These are phyloP conservation scores for Bilobella aurantiaca DNA, from an alignment of 1,140 invertebrate species.

Conservation along the genomic window DNA sequence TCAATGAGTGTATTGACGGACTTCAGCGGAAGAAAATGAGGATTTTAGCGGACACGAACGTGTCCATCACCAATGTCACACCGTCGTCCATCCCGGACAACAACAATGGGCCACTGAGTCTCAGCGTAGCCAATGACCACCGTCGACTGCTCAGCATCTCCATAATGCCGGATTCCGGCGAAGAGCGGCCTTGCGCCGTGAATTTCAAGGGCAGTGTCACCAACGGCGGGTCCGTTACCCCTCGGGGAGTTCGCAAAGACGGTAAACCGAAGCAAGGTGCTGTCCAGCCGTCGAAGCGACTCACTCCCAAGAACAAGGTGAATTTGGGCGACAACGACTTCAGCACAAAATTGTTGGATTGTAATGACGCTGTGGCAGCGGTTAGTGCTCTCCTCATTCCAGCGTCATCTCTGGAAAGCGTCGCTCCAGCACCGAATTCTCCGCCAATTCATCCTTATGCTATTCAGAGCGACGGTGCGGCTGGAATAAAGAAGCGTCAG, in stretches of 20 bases:
- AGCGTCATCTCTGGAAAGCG: not conserved
- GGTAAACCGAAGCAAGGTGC: not conserved
- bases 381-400: conserved; percentile 28
- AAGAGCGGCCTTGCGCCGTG: too few species aligned
- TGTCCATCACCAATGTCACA: conserved; percentile 4
- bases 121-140: not conserved
- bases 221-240: not conserved
- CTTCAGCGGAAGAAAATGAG: conserved; percentile 28
- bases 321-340: not conserved
- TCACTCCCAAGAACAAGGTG: not conserved
- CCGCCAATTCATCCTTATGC: not conserved
- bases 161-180: too few species aligned
- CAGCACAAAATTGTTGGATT: conserved; percentile 23
- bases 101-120: too few species aligned
- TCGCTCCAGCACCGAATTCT: conserved; percentile 3
- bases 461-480: conserved; percentile 17
- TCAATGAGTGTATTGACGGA: conserved; percentile 31
- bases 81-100: not conserved
- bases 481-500: conserved; percentile 13
- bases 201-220: too few species aligned
- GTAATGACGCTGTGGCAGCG: conserved; percentile 27
- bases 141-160: too few species aligned
- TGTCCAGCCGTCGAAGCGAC: not conserved
- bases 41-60: conserved; percentile 18
- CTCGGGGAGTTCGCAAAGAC: not conserved